phyloP scores from a whole-genome alignment of 2,888 invertebrate species.

The Ophion costatus region DNA sequence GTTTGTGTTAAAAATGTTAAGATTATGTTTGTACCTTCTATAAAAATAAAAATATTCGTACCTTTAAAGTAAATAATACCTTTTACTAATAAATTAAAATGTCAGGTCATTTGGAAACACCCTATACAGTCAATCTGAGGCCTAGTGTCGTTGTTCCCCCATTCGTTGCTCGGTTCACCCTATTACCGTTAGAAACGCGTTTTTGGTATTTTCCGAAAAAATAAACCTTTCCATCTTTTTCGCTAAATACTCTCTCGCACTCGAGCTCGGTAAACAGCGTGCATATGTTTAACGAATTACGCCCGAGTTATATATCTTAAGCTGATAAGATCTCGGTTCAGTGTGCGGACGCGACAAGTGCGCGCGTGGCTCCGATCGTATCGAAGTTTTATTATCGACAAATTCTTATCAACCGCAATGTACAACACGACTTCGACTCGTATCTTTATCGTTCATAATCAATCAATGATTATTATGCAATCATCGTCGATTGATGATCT shows the following conservation, averaged over 20 bases:
- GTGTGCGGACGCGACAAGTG: background rate
- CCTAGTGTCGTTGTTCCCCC: no score
- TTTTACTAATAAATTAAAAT: no score
- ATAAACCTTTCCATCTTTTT: background rate
- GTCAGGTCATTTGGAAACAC: no score
- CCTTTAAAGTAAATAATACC: no score
- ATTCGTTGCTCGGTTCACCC: no score
- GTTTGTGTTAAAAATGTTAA: no score
- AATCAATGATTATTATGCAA: slow-evolving; percentile 25
- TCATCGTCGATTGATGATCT: background rate
- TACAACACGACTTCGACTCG: background rate
- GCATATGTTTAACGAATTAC: background rate
- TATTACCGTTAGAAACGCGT: background rate
- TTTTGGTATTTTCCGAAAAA: background rate
- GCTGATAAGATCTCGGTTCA: slow-evolving; percentile 23
- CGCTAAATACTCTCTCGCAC: background rate
- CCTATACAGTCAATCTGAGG: no score
- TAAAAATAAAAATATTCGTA: no score
- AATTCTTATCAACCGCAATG: background rate
- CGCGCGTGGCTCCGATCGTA: background rate
- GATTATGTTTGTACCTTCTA: background rate
- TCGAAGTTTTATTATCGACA: background rate
- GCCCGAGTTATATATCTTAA: background rate
- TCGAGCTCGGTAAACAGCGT: background rate
- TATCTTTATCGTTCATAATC: background rate